phyloP scores from a whole-genome alignment of 2,888 invertebrate species.

The Epistrophella euchroma region DNA sequence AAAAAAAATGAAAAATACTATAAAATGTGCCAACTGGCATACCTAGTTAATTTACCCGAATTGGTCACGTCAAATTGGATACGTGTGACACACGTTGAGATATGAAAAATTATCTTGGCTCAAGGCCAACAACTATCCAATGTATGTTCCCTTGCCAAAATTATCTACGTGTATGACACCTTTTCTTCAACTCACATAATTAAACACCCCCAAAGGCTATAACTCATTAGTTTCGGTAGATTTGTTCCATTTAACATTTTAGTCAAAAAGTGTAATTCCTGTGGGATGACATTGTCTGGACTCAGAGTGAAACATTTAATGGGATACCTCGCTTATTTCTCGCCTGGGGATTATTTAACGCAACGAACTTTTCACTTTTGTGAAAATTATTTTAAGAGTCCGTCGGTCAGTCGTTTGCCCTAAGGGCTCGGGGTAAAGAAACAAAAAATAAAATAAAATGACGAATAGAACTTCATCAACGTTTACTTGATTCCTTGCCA shows the following conservation, averaged over 20 bases:
- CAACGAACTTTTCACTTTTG: conserved; percentile 43
- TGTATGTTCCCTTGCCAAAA: conserved; percentile 1
- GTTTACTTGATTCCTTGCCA: conserved; percentile 58
- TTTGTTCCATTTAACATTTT: conserved; percentile 46
- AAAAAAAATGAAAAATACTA: conserved; percentile 27
- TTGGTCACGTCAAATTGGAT: conserved; percentile 77
- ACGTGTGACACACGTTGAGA: conserved; percentile 68
- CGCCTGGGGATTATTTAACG: conserved; percentile 51
- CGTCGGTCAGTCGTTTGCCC: background rate
- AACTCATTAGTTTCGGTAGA: conserved; percentile 46
- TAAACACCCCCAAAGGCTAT: background rate
- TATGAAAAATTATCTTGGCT: conserved; percentile 66
- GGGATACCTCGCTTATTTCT: background rate
- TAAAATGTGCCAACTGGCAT: conserved; percentile 70
- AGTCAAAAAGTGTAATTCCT: conserved; percentile 15
- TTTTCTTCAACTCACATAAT: conserved; percentile 17
- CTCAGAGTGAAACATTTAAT: conserved; percentile 24
- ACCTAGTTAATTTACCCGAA: conserved; percentile 76
- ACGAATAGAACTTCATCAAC: conserved; percentile 15
- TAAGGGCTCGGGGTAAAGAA: background rate
- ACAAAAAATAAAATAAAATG: background rate
- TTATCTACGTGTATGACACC: conserved; percentile 28
- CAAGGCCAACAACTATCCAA: conserved; percentile 30
- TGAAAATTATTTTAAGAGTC: conserved; percentile 19
- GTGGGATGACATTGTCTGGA: background rate